A percentile compares a stretch with the other conserved stretches of the same genome.
These are phyloP conservation scores for Dicrostonyx torquatus DNA, from an alignment of 2,797 vertebrate species.

Conservation along the genomic window DNA sequence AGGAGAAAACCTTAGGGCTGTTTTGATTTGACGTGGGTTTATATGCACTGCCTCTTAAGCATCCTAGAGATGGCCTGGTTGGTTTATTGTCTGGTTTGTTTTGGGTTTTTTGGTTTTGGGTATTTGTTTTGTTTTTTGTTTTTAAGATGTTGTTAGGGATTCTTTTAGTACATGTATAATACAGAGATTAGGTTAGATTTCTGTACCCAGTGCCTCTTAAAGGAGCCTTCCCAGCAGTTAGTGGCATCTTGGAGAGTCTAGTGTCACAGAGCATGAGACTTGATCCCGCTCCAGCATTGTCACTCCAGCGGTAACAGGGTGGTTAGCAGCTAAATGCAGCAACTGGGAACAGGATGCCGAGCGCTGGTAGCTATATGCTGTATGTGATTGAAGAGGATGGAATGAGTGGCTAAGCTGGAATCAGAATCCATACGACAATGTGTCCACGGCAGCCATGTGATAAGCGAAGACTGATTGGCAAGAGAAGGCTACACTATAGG, in stretches of 20 bases:
- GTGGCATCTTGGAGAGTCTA: neutral
- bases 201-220: neutral
- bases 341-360: neutral
- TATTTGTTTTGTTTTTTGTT: neutral
- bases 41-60: neutral
- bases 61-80: neutral
- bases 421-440: rapidly evolving
- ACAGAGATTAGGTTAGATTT: neutral
- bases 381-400: neutral
- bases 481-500: constrained; percentile 19
- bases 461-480: neutral
- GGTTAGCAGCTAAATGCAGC: constrained; percentile 12
- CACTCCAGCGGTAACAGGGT: constrained; percentile 19
- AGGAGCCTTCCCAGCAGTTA: neutral
- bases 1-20: neutral
- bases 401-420: neutral
- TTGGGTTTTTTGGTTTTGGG: neutral
- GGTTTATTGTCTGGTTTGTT: neutral
- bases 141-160: neutral
- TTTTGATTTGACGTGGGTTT: neutral
- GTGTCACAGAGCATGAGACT: neutral
- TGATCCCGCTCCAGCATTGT: neutral
- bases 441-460: neutral
- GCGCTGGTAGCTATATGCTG: neutral
- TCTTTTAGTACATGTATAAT: neutral